phyloP scores from a whole-genome alignment of 1,140 invertebrate genomes.

The Ectropis grisescens region DNA sequence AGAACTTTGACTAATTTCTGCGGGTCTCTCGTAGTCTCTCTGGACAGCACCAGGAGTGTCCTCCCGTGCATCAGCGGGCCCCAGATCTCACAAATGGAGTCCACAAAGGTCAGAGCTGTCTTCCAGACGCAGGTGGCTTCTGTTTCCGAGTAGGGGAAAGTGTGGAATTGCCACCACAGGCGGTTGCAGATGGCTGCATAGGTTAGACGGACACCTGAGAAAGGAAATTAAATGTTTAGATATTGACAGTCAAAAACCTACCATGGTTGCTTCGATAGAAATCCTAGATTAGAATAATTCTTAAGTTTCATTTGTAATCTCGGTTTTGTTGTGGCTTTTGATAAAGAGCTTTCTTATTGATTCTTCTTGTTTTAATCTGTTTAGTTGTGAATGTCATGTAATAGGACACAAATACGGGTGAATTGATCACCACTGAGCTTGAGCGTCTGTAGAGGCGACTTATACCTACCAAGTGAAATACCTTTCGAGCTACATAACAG shows the following conservation, averaged over 20 bases:
- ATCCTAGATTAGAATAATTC: no score
- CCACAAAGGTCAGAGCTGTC: conserved; percentile 90
- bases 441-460: no score
- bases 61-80: conserved; percentile 81
- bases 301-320: no score
- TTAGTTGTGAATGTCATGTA: no score
- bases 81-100: conserved; percentile 90
- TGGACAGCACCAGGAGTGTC: conserved; percentile 79
- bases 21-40: conserved; percentile 80
- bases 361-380: no score
- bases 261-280: no score
- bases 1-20: conserved; percentile 77
- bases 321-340: no score
- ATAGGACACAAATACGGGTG: no score
- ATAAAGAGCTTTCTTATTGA: no score
- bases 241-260: background rate
- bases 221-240: background rate
- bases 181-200: conserved; percentile 86
- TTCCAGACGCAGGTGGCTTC: conserved; percentile 86
- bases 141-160: conserved; percentile 76
- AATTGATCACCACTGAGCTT: no score
- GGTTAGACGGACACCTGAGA: conserved; percentile 81
- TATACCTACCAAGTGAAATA: no score
- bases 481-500: no score
- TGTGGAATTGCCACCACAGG: conserved; percentile 86